phyloP scores from a whole-genome alignment of 2,797 vertebrate species.

The Dipus sagitta region DNA sequence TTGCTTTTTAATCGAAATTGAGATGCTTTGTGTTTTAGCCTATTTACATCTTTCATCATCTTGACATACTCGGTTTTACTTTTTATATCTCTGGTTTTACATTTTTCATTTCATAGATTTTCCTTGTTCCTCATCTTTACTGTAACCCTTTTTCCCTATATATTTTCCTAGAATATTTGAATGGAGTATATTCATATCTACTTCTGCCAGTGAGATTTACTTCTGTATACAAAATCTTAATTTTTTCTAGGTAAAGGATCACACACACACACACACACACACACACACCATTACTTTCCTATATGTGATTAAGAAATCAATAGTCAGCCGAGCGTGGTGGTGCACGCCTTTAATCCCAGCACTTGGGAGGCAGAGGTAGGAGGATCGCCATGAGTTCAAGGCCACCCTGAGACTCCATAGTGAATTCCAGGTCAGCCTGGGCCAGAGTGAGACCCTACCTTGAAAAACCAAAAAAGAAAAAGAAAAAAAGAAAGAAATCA shows the following conservation, averaged over 20 bases:
- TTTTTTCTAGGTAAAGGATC: constrained; percentile 41
- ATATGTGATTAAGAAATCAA: constrained; percentile 1
- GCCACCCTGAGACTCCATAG: too few relatives aligned
- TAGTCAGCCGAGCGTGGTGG: too few relatives aligned
- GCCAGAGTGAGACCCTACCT: too few relatives aligned
- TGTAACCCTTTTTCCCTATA: background rate
- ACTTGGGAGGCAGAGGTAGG: too few relatives aligned
- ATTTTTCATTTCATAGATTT: background rate
- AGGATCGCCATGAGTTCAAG: too few relatives aligned
- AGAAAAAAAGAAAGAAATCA: background rate
- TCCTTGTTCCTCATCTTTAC: background rate
- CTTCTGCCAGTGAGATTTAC: constrained; percentile 36
- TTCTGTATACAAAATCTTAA: constrained; percentile 40
- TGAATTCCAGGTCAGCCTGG: too few relatives aligned
- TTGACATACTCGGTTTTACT: background rate
- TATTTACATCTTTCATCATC: constrained; percentile 7
- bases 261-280: background rate
- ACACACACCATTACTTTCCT: background rate
- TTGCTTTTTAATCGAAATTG: constrained; percentile 37
- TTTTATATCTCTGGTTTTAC: constrained; percentile 11
- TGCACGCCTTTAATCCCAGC: too few relatives aligned
- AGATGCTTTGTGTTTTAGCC: background rate
- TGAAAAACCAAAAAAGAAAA: too few relatives aligned
- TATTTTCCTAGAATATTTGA: constrained; percentile 37
- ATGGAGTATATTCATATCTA: background rate